These are phyloP conservation scores for Drosophila ananassae DNA, from an alignment of 1,140 invertebrate genomes.

Conservation along the genomic window DNA sequence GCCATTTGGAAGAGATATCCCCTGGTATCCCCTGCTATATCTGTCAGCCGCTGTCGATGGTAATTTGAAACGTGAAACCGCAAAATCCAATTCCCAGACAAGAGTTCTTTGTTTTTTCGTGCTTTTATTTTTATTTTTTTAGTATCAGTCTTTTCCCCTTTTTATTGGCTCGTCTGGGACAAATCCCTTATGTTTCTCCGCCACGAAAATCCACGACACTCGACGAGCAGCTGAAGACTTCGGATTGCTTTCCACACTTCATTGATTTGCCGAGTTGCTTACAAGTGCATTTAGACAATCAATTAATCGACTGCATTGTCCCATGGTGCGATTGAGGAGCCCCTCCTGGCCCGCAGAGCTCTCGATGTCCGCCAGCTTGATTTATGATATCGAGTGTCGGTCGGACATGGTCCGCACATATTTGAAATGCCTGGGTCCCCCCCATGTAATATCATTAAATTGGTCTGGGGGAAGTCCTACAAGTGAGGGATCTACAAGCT, in stretches of 20 bases:
- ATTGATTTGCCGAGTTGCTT: constrained; percentile 80
- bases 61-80: constrained; percentile 81
- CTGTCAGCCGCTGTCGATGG: constrained; percentile 77
- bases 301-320: constrained; percentile 77
- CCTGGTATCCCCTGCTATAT: constrained; percentile 30
- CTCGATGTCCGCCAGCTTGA: constrained; percentile 62
- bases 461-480: constrained; percentile 51
- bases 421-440: constrained; percentile 41
- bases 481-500: constrained; percentile 33
- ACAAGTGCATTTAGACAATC: constrained; percentile 83
- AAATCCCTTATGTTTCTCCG: not conserved
- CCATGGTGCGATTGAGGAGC: constrained; percentile 35
- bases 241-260: constrained; percentile 72
- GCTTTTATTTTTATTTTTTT: constrained; percentile 31
- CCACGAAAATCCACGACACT: constrained; percentile 1
- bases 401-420: constrained; percentile 49
- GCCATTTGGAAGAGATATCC: not conserved
- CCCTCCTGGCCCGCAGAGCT: constrained; percentile 11
- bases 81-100: constrained; percentile 82
- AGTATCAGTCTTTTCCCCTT: constrained; percentile 28
- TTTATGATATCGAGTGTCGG: constrained; percentile 73
- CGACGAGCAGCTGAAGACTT: constrained; percentile 34
- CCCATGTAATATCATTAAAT: constrained; percentile 37
- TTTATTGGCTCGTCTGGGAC: constrained; percentile 31
- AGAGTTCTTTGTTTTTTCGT: constrained; percentile 46